These are phyloP conservation scores for Rhabditoides inermis DNA, from an alignment of 2,888 invertebrate species.

Conservation along the genomic window DNA sequence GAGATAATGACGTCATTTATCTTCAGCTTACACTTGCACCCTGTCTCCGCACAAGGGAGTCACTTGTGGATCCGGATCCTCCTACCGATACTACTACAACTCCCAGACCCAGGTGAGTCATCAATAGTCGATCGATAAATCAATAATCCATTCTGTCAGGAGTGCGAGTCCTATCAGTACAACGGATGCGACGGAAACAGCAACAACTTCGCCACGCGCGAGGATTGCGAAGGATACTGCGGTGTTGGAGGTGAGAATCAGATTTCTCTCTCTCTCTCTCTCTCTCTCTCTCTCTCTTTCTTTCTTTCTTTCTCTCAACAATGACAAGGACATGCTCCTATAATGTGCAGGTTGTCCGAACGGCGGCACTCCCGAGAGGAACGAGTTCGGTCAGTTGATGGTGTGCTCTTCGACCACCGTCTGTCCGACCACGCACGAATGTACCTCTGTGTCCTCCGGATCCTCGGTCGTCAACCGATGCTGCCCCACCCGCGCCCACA, in stretches of 20 bases:
- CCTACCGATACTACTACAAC: slow-evolving; percentile 42
- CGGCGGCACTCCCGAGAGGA: slow-evolving; percentile 48
- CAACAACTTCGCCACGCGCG: slow-evolving; percentile 49
- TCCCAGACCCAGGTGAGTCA: slow-evolving; percentile 23
- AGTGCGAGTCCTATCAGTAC: slow-evolving; percentile 43
- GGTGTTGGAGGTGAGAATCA: slow-evolving; percentile 24
- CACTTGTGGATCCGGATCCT: slow-evolving; percentile 47
- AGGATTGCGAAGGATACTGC: slow-evolving; percentile 42
- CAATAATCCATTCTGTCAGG: slow-evolving; percentile 48
- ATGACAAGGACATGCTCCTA: neutral
- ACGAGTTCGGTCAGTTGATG: slow-evolving; percentile 48
- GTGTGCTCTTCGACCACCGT: slow-evolving; percentile 36
- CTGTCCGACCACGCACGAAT: slow-evolving; percentile 49
- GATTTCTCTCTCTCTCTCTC: too few relatives aligned
- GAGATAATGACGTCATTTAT: neutral
- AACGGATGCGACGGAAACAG: slow-evolving; percentile 50
- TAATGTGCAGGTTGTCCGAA: slow-evolving; percentile 32
- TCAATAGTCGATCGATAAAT: slow-evolving; percentile 22
- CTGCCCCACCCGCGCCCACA: slow-evolving; percentile 35
- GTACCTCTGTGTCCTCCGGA: slow-evolving; percentile 45
- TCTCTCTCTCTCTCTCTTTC: neutral
- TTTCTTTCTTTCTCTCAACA: neutral
- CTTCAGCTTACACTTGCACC: slow-evolving; percentile 50
- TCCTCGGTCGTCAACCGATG: slow-evolving; percentile 41
- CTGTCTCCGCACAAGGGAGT: slow-evolving; percentile 47